Evolutionary conservation across 2,797 vertebrate genomes (phyloP).

Genomic region (Darevskia mixta): DNA sequence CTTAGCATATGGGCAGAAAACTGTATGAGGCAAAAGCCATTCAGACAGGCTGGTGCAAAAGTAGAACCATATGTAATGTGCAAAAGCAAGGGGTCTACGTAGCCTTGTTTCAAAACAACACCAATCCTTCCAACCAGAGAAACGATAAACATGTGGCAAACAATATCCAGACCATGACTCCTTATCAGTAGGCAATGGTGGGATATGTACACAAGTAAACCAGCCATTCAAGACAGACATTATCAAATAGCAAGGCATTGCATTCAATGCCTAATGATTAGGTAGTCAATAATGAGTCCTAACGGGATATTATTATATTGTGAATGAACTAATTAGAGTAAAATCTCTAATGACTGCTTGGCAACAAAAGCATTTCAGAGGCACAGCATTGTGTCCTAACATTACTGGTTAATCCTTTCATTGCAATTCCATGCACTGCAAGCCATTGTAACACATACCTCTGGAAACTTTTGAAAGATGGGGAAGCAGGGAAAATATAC

Average conservation of each 20-base stretch:
- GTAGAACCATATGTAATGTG: neutral
- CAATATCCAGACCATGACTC: neutral
- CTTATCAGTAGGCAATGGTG: constrained; percentile 1
- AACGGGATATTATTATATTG: constrained; percentile 39
- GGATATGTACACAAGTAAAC: constrained; percentile 14
- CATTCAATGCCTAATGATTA: constrained; percentile 35
- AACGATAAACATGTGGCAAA: neutral
- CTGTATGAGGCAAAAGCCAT: neutral
- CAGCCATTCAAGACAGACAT: constrained; percentile 21
- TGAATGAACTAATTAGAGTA: constrained; percentile 42
- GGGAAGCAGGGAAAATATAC: neutral
- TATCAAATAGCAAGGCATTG: constrained; percentile 31
- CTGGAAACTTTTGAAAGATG: constrained; percentile 10
- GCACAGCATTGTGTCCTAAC: constrained; percentile 17
- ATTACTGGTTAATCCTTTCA: constrained; percentile 28
- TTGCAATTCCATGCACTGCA: neutral
- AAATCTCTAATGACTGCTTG: constrained; percentile 43
- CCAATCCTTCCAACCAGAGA: neutral
- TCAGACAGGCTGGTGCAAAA: constrained; percentile 10
- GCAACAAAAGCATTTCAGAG: constrained; percentile 26
- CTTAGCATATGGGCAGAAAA: constrained; percentile 11
- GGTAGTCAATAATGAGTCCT: constrained; percentile 36
- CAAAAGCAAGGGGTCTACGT: neutral
- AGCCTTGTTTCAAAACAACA: constrained; percentile 23
- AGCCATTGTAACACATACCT: constrained; percentile 8